phyloP scores from a whole-genome alignment of 1,140 invertebrate species.

The Mamestra configurata region DNA sequence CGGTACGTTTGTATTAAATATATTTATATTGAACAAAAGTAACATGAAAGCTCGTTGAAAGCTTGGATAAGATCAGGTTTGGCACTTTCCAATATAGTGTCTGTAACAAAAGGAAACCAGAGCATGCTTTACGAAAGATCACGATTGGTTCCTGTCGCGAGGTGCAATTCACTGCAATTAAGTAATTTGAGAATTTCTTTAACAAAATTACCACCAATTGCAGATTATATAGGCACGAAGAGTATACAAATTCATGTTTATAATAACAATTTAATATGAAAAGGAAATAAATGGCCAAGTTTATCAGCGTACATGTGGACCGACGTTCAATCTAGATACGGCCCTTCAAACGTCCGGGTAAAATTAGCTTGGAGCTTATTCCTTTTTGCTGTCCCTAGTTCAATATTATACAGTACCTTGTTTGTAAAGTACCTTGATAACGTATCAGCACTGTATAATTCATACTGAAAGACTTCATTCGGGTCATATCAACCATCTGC shows the following conservation, averaged over 20 bases:
- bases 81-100: slow-evolving; percentile 28
- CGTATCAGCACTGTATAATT: not conserved
- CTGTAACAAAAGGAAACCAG: slow-evolving; percentile 35
- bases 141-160: slow-evolving; percentile 14
- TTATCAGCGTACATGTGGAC: slow-evolving; percentile 25
- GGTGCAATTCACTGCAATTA: not conserved
- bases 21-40: slow-evolving; percentile 8
- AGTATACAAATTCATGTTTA: not conserved
- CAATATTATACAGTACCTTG: not conserved
- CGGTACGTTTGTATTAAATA: not conserved
- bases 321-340: slow-evolving; percentile 53
- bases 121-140: slow-evolving; percentile 37
- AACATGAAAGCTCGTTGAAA: slow-evolving; percentile 17
- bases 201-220: not conserved
- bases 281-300: slow-evolving; percentile 17
- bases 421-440: slow-evolving; percentile 1
- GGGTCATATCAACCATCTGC: not conserved
- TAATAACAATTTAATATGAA: slow-evolving; percentile 22
- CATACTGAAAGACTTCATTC: not conserved
- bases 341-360: slow-evolving; percentile 54
- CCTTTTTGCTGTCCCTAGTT: slow-evolving; percentile 24
- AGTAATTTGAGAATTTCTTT: not conserved
- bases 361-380: slow-evolving; percentile 57
- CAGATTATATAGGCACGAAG: not conserved
- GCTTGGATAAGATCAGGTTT: slow-evolving; percentile 25